A percentile compares a stretch with the other conserved stretches of the same genome.
Conservation (phyloP, 2,797 vertebrate species). For the Hirundo rustica region DNA sequence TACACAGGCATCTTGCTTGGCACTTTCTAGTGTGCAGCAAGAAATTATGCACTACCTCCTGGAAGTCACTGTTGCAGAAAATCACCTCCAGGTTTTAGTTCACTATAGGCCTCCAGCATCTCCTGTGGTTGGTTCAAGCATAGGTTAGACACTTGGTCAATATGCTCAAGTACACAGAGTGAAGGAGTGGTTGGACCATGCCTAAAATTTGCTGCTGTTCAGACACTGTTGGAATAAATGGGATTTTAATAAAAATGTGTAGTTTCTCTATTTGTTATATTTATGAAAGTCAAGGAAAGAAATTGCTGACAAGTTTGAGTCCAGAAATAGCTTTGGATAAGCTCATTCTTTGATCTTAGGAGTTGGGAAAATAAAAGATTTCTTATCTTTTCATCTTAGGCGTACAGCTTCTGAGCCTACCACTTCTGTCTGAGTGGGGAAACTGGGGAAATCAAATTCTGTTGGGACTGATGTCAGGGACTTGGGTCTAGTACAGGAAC, state of each 20-base stretch:
- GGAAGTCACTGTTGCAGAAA: not conserved
- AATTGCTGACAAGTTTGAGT: not conserved
- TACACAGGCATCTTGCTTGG: not conserved
- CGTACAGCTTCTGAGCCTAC: not conserved
- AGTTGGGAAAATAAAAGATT: not conserved
- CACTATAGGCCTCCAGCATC: not conserved
- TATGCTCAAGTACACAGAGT: not conserved
- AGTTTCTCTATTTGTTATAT: not conserved
- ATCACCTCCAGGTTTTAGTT: not conserved
- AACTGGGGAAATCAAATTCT: not conserved
- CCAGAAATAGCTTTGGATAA: not conserved
- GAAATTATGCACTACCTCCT: not conserved
- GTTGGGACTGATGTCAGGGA: not conserved
- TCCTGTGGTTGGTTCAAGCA: not conserved
- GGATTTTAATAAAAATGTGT: not conserved
- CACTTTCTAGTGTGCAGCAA: not conserved
- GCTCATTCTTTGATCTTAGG: not conserved
- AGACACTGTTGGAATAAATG: not conserved
- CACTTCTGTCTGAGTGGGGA: rapidly evolving
- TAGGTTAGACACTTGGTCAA: not conserved
- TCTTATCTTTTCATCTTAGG: not conserved
- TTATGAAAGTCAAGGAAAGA: not conserved
- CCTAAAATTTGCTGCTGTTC: slow-evolving; percentile 15
- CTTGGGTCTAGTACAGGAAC: not conserved
- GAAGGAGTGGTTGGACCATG: not conserved